These are phyloP conservation scores for Crossocerus cetratus DNA, from an alignment of 2,888 invertebrate species.

Conservation along the genomic window DNA sequence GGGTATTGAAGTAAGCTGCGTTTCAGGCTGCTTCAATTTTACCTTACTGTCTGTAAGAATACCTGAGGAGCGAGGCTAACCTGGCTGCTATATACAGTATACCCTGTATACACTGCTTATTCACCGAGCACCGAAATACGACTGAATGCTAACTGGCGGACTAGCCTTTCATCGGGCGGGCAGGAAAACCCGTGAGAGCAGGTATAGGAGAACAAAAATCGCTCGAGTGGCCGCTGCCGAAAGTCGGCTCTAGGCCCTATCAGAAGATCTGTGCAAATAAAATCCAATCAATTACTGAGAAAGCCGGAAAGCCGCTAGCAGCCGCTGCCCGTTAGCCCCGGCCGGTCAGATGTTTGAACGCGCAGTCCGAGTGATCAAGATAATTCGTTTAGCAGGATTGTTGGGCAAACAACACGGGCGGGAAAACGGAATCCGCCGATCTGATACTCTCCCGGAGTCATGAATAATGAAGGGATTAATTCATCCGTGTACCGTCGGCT, in stretches of 20 bases:
- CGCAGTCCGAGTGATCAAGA: constrained; percentile 51
- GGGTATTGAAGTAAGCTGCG: no score
- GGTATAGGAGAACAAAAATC: background rate
- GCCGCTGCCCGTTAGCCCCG: no score
- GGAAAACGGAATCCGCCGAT: background rate
- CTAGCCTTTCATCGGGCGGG: background rate
- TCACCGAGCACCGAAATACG: constrained; percentile 16
- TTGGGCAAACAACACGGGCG: constrained; percentile 42
- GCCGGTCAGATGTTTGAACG: constrained; percentile 34
- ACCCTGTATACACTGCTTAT: background rate
- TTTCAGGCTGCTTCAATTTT: no score
- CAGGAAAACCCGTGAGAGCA: background rate
- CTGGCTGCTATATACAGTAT: background rate
- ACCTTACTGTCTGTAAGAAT: no score
- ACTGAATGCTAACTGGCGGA: constrained; percentile 22
- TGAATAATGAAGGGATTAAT: no score
- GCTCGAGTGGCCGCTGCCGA: no score
- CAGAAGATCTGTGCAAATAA: constrained; percentile 51
- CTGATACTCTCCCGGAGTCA: no score
- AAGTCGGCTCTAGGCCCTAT: constrained; percentile 10
- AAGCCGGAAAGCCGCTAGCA: constrained; percentile 3
- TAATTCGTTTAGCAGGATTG: constrained; percentile 55
- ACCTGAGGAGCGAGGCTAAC: no score
- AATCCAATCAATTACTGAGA: constrained; percentile 48
- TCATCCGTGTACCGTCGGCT: no score